Conservation (phyloP, 2,113 vertebrate genomes). For the Siniperca knerii region DNA sequence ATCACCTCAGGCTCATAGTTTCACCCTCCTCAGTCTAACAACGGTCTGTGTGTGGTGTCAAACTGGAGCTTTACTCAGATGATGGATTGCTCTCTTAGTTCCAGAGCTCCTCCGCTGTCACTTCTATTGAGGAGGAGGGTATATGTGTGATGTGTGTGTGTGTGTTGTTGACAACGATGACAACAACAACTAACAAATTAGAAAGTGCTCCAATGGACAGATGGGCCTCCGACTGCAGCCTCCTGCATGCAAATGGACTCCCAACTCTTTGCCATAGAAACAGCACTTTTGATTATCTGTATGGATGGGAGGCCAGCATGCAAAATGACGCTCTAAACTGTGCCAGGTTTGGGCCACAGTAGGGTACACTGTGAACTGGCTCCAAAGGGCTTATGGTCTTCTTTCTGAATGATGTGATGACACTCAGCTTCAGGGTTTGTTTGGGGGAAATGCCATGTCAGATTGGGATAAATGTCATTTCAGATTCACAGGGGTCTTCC, state of each 20-base stretch:
- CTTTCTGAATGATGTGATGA: constrained; percentile 38
- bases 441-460: constrained; percentile 29
- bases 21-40: constrained; percentile 20
- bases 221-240: constrained; percentile 70
- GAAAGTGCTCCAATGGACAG: constrained; percentile 68
- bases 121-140: constrained; percentile 28
- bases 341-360: constrained; percentile 21
- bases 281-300: constrained; percentile 17
- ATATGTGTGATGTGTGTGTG: background rate
- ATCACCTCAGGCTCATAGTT: constrained; percentile 29
- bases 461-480: constrained; percentile 28
- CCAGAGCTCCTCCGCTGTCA: constrained; percentile 77
- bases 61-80: constrained; percentile 68
- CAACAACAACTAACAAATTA: constrained; percentile 79
- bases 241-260: constrained; percentile 71
- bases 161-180: constrained; percentile 43
- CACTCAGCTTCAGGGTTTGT: constrained; percentile 2
- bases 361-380: background rate
- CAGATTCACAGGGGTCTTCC: background rate
- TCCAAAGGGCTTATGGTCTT: constrained; percentile 3
- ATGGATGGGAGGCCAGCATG: constrained; percentile 12
- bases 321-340: background rate
- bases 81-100: constrained; percentile 82
- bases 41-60: constrained; percentile 61
- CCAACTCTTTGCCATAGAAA: constrained; percentile 6